phyloP scores from a whole-genome alignment of 2,888 invertebrate genomes.

The Platycheirus rosarum region DNA sequence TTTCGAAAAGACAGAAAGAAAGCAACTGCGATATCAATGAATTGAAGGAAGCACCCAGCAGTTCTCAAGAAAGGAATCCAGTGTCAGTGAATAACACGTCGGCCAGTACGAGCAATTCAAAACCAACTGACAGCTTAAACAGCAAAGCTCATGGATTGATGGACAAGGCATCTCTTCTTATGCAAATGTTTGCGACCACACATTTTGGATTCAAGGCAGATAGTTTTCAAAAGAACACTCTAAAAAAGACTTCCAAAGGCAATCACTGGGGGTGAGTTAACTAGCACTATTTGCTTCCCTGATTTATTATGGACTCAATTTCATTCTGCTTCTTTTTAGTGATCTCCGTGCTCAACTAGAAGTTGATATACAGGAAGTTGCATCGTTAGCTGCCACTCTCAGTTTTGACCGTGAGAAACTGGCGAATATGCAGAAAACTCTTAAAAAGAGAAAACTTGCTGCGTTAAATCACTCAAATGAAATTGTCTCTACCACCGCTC shows the following conservation, averaged over 20 bases:
- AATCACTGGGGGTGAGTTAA: slow-evolving; percentile 93
- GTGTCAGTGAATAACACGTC: slow-evolving; percentile 36
- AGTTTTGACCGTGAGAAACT: slow-evolving; percentile 80
- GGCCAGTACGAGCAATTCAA: slow-evolving; percentile 33
- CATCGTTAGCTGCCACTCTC: slow-evolving; percentile 80
- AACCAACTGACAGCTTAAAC: slow-evolving; percentile 78
- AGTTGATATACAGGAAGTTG: slow-evolving; percentile 82
- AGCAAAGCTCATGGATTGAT: slow-evolving; percentile 85
- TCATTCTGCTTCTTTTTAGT: slow-evolving; percentile 85
- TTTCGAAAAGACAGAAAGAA: slow-evolving; percentile 37
- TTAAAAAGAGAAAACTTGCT: slow-evolving; percentile 84
- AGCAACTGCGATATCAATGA: slow-evolving; percentile 31
- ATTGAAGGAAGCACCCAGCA: slow-evolving; percentile 22
- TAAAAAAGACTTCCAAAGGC: slow-evolving; percentile 91
- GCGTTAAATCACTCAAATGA: slow-evolving; percentile 75
- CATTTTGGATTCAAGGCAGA: slow-evolving; percentile 93
- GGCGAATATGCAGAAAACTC: slow-evolving; percentile 78
- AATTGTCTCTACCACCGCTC: slow-evolving; percentile 75
- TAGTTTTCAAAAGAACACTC: slow-evolving; percentile 89
- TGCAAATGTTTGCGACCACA: slow-evolving; percentile 96
- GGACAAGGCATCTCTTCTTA: slow-evolving; percentile 92
- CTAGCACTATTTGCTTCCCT: slow-evolving; percentile 14
- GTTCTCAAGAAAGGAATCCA: slow-evolving; percentile 22
- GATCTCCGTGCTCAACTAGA: slow-evolving; percentile 97
- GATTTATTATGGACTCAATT: slow-evolving; percentile 51